A percentile compares a stretch with the other conserved stretches of the same genome.
phyloP scores from a whole-genome alignment of 2,113 vertebrate genomes.

The Brachirus orientalis region DNA sequence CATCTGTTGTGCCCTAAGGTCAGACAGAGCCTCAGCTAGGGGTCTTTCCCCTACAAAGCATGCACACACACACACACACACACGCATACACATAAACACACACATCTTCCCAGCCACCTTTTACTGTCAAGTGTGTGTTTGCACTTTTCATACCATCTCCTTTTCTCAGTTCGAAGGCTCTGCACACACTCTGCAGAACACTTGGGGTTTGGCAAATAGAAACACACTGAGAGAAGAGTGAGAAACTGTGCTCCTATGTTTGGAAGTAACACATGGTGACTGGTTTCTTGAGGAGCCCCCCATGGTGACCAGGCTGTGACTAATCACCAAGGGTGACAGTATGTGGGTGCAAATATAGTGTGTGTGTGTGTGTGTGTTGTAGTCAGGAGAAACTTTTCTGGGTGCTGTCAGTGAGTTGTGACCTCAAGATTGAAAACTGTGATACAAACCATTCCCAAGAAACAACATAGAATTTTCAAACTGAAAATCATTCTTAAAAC shows the following conservation, averaged over 20 bases:
- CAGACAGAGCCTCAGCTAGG: conserved; percentile 42
- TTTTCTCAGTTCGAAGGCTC: too few species aligned
- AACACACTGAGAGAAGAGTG: not conserved
- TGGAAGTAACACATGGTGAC: conserved; percentile 35
- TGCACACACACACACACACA: conserved; percentile 5
- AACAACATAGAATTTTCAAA: too few species aligned
- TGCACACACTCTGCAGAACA: conserved; percentile 11
- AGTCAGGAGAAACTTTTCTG: not conserved
- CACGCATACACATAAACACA: not conserved
- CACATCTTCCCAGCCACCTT: too few species aligned
- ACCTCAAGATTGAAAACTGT: not conserved
- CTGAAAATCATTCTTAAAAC: too few species aligned
- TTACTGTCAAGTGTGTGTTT: conserved; percentile 19
- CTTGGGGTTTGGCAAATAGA: conserved; percentile 37
- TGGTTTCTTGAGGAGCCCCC: conserved; percentile 28
- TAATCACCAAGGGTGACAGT: conserved; percentile 25
- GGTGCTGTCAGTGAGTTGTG: not conserved
- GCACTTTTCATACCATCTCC: too few species aligned
- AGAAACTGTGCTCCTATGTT: conserved; percentile 17
- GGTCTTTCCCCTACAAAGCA: conserved; percentile 19
- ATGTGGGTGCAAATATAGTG: too few species aligned
- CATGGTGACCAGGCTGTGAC: conserved; percentile 23
- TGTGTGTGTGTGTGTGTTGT: not conserved
- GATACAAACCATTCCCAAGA: too few species aligned
- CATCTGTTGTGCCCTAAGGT: conserved; percentile 60